Evolutionary conservation across 1,140 invertebrate species (phyloP), one percentile per base, ranked within the genome.

Genomic region (Samia ricini): DNA sequence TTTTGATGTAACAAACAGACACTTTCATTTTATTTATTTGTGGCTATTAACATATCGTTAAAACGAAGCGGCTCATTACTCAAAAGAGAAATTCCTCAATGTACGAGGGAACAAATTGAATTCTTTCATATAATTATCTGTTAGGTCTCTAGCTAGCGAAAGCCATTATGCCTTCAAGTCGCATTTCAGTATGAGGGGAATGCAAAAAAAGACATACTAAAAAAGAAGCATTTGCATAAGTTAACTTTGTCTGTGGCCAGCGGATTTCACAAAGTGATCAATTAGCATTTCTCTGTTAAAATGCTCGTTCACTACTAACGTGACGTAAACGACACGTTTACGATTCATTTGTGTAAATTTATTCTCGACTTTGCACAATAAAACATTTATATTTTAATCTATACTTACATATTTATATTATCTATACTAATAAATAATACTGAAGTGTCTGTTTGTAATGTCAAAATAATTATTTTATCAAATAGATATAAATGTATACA

Each of bases 271-370:
- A 80, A 76, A 77, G 77, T 72, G 73, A 79, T 79, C 79, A 80
- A 80, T 83, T 83, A 82, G 79, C 79, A 76, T 79, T 79, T 75
- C 75, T 70, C 70, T 76, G 77, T 75, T 79, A 80, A 42, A 66
- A 50, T 19, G 57, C 18, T 5, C 12, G 10, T 49, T 59, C 50
- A 59, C 10, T 49, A 2, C 24, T n/a, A 24, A 72, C 72, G 69
- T 52, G 19, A 58, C 60, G 69, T 23, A 29, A 23, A 49, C 64
- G 64, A 62, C 49, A 59, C 60, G 60, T 22, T 12, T 29, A 42
- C 33, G 33, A 42, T 42, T 52, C 10, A 42, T 42, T 15, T 10
- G 1, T 0, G 8, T 42, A 12, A 42, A 4, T 42, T 42, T 42
- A 12, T 42, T 29, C 26, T 29, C 10, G 10, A 29, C 26, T 29